phyloP scores from a whole-genome alignment of 2,888 invertebrate species.

The Periphyllus acericola region DNA sequence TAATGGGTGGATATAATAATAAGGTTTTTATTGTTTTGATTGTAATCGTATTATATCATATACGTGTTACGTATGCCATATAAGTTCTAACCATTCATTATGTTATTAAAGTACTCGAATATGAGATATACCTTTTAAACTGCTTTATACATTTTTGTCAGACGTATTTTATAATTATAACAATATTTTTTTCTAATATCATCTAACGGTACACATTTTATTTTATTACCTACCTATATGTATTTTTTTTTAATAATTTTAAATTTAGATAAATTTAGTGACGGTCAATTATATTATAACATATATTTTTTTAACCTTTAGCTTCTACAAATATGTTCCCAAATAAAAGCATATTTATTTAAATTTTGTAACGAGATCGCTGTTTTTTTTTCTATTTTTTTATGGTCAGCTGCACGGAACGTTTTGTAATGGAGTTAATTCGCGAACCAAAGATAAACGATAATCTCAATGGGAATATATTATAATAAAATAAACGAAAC shows the following conservation, averaged over 20 bases:
- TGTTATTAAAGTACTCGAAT: neutral
- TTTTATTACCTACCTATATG: too few species aligned
- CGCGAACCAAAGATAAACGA: too few species aligned
- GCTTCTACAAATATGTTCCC: neutral
- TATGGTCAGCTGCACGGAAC: too few species aligned
- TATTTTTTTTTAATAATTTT: too few species aligned
- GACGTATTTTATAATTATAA: neutral
- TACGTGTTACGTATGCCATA: neutral
- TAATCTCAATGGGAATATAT: too few species aligned
- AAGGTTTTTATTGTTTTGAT: neutral
- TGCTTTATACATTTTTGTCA: neutral
- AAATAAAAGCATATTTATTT: too few species aligned
- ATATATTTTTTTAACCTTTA: neutral
- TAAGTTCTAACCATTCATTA: conserved; percentile 4
- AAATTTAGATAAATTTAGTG: too few species aligned
- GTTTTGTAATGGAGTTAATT: too few species aligned
- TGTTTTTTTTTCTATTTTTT: too few species aligned
- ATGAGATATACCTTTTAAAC: neutral
- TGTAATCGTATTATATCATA: neutral
- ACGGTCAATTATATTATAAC: too few species aligned
- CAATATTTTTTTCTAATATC: neutral
- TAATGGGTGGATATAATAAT: neutral
- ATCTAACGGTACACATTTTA: neutral
- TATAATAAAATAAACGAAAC: too few species aligned
- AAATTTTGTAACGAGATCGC: too few species aligned